Conservation (phyloP, 2,113 vertebrate species). For the Larimichthys polyactis region DNA sequence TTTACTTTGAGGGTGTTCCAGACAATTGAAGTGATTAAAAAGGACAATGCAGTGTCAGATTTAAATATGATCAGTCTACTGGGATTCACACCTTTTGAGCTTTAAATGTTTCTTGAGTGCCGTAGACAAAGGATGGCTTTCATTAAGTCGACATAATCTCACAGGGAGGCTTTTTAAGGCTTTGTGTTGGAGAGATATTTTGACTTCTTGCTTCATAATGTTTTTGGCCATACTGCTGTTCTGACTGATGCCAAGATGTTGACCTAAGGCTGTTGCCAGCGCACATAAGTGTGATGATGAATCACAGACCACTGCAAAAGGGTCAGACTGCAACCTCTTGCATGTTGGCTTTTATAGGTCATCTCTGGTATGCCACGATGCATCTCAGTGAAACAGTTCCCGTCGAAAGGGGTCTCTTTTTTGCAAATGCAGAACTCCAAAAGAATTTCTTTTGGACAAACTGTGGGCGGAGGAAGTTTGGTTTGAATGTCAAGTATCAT, state of each 20-base stretch:
- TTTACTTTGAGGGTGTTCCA: slow-evolving; percentile 8
- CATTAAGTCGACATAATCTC: slow-evolving; percentile 44
- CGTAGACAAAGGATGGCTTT: slow-evolving; percentile 40
- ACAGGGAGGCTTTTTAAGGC: slow-evolving; percentile 28
- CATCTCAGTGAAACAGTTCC: slow-evolving; percentile 21
- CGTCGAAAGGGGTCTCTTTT: slow-evolving; percentile 44
- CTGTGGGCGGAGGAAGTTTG: slow-evolving; percentile 75
- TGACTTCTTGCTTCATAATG: slow-evolving; percentile 28
- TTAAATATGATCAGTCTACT: slow-evolving; percentile 19
- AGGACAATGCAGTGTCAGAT: slow-evolving; percentile 40
- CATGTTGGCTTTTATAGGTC: slow-evolving; percentile 62
- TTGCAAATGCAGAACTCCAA: slow-evolving; percentile 29
- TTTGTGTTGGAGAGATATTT: slow-evolving; percentile 3
- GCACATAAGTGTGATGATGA: slow-evolving; percentile 46
- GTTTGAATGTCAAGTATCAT: slow-evolving; percentile 77
- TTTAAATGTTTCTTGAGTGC: slow-evolving; percentile 51
- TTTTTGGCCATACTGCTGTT: slow-evolving; percentile 22
- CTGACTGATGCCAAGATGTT: slow-evolving; percentile 29
- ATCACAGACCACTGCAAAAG: slow-evolving; percentile 33
- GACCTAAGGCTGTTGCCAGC: slow-evolving; percentile 26
- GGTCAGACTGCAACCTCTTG: slow-evolving; percentile 58
- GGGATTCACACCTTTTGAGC: slow-evolving; percentile 19
- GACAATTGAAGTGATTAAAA: slow-evolving; percentile 36
- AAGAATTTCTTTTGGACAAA: slow-evolving; percentile 51
- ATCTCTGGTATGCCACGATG: slow-evolving; percentile 42